Base-by-base conservation (phyloP, 2,888 invertebrate species). In the Diaperis boleti region DNA sequence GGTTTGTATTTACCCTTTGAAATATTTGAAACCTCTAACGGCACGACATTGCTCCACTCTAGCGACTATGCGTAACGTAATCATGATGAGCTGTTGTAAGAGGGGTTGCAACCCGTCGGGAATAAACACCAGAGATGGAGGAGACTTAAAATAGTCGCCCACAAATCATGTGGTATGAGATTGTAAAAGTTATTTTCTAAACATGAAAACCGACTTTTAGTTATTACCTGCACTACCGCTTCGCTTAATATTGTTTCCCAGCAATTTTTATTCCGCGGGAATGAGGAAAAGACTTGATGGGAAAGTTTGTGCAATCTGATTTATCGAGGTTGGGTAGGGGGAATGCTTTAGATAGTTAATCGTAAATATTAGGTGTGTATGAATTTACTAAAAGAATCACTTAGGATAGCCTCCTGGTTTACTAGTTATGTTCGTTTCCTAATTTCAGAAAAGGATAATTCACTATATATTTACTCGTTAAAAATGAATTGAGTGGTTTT, bases 61-160 rank as follows among this genome's bases (percentile, higher is more conserved):
- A 35, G 31, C 49, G 18, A 18, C 49, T 33, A 49, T 49, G 49
- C 49, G 49, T 49, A 49, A 49, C 49, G 49, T 49, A 49, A 49
- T 49, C 49, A 49, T 49, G n/a, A n/a, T n/a, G 49, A 33, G 31
- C 35, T 31, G 49, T 33, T 33, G 49, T 49, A 31, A 31, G 33
- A 49, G 49, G 49, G 45, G 31, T 13, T 15, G 49, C 33, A 49
- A 17, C 10, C 33, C 49, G 7, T 2, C 26, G 49, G 35, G 49
- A 49, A 49, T 49, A 49, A 17, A 14, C 35, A 33, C 17, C 26
- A 45, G 45, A 26, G 29, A 45, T 45, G 45, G 29, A 45, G 20
- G 3, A 45, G 45, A 18, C 20, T 45, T 45, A 45, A 45, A 45
- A 45, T 49, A 49, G 31, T 18, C 15, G 4, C 11, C 49, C 22